Evolutionary conservation across 2,797 vertebrate species (phyloP).

Genomic region (Rhinatrema bivittatum): DNA sequence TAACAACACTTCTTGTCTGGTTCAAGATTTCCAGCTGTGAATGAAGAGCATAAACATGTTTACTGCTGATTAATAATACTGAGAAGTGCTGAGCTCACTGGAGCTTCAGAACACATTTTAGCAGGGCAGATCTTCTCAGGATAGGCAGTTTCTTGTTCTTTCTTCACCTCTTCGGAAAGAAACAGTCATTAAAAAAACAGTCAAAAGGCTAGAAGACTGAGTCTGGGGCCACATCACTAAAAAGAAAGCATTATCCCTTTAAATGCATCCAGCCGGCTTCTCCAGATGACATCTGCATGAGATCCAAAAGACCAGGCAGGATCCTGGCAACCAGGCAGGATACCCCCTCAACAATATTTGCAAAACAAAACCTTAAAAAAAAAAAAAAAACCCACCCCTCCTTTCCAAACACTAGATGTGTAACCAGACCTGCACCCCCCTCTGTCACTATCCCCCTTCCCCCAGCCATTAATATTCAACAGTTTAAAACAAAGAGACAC

Average conservation of each 20-base stretch:
- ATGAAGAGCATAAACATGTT: too few relatives aligned
- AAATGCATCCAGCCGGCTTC: conserved; percentile 41
- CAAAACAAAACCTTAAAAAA: conserved; percentile 46
- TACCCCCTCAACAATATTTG: conserved; percentile 29
- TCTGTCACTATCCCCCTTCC: conserved; percentile 23
- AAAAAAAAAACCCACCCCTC: conserved; percentile 31
- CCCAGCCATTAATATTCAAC: conserved; percentile 42
- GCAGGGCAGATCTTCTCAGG: background rate
- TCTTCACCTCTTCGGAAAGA: conserved; percentile 6
- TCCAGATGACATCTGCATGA: conserved; percentile 54
- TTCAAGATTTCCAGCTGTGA: too few relatives aligned
- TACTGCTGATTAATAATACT: too few relatives aligned
- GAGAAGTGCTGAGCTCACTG: too few relatives aligned
- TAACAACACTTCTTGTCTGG: too few relatives aligned
- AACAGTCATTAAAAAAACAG: background rate
- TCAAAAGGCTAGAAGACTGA: conserved; percentile 2
- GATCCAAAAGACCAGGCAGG: conserved; percentile 39
- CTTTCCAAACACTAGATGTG: conserved; percentile 25
- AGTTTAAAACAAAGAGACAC: conserved; percentile 48
- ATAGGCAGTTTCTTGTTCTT: too few relatives aligned
- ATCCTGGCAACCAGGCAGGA: conserved; percentile 20
- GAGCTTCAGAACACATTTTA: too few relatives aligned
- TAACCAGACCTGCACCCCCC: conserved; percentile 44
- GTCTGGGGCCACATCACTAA: background rate
- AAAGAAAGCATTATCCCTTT: conserved; percentile 20